phyloP scores from a whole-genome alignment of 1,140 invertebrate species.

The Zaprionus kolodkinae region DNA sequence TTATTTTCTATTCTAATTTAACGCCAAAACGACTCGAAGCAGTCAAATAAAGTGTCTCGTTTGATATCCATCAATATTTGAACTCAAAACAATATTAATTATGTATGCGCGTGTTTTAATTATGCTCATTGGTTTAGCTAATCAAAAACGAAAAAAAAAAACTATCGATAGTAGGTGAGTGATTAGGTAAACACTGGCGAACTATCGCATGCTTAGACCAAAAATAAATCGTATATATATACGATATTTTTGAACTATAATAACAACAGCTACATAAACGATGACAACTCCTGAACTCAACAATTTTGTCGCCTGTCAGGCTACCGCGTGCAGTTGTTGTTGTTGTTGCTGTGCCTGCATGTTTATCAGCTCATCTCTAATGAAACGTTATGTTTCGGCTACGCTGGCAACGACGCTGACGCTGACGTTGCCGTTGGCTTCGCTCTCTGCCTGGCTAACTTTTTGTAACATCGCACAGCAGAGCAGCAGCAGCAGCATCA shows the following conservation, averaged over 20 bases:
- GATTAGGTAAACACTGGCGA: neutral
- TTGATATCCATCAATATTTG: too few species aligned
- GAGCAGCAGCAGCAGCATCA: conserved; percentile 29
- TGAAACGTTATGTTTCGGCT: conserved; percentile 71
- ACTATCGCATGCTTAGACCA: neutral
- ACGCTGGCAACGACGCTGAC: too few species aligned
- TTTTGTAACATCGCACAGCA: conserved; percentile 51
- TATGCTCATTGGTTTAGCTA: neutral
- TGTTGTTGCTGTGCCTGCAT: conserved; percentile 46
- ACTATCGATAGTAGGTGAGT: neutral
- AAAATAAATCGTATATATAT: too few species aligned
- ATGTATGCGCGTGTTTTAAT: neutral
- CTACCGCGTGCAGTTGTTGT: conserved; percentile 9
- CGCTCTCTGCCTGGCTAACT: conserved; percentile 46
- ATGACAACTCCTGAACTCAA: neutral
- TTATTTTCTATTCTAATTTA: too few species aligned
- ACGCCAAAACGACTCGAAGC: too few species aligned
- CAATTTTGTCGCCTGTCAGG: conserved; percentile 27
- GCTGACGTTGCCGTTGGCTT: conserved; percentile 8
- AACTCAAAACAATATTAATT: too few species aligned
- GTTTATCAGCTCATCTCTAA: conserved; percentile 78
- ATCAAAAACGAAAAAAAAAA: neutral
- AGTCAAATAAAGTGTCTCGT: too few species aligned
- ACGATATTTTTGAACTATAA: too few species aligned
- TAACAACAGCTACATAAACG: neutral